Evolutionary conservation across 2,888 invertebrate genomes (phyloP), one percentile per base, ranked within the genome.

Genomic region (Caenorhabditis drosophilae): DNA sequence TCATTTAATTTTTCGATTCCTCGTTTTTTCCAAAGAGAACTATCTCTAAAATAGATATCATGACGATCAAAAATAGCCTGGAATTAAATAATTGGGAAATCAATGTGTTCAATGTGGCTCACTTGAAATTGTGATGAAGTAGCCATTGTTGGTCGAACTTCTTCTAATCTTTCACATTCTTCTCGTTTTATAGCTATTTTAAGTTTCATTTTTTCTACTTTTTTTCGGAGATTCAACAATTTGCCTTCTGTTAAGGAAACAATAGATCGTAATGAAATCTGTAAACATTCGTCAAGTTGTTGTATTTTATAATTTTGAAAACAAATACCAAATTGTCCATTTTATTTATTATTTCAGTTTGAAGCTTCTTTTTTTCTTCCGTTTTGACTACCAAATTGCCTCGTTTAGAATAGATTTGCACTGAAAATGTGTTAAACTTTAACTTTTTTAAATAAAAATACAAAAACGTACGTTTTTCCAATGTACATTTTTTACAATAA

Each of bases 401-500:
- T 20, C 59, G 51, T 27, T 53, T 42, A 20, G 71, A 57, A 36
- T 64, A 71, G 16, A 64, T 44, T 52, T 46, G 53, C 40, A 71
- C 63, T 63, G 42, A 46, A 63, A 53, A 22, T 16, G 2, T 12
- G 42, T 27, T 20, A 15, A 41, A 50, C 16, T 18, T 25, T 9
- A 4, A 41, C 11, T 4, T 41, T 31, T 9, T 9, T 9, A 9
- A 31, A 12, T 12, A 12, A 12, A 9, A 9, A 9, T 31, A 15
- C 27, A 34, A 35, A 46, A 45, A 45, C 63, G 35, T 26, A 63
- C 63, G 38, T 46, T 61, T 71, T 31, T 61, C 67, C 16, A 58
- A 40, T 38, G 67, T 64, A 44, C 71, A 71, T 53, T 56, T 64
- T 55, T 67, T 71, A 49, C 71, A 71, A 16, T 25, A 22, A 42